These are phyloP conservation scores for Ephestia elutella DNA, from an alignment of 1,140 invertebrate species.

Conservation along the genomic window DNA sequence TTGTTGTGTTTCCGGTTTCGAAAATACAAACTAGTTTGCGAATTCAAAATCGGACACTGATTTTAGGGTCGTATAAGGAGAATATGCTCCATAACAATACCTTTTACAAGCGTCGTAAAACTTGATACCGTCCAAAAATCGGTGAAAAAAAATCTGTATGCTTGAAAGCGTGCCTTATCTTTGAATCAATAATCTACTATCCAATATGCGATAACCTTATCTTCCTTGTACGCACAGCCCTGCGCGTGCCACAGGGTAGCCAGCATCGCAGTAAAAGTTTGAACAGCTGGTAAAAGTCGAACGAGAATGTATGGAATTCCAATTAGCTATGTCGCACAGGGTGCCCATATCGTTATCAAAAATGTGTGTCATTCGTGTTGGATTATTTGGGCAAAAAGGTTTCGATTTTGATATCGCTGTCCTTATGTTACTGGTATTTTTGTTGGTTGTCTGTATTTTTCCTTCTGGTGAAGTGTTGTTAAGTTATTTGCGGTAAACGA, in stretches of 20 bases:
- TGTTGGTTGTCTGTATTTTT: too few species aligned
- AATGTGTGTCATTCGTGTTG: slow-evolving; percentile 19
- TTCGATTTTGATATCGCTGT: slow-evolving; percentile 7
- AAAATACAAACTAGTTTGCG: not conserved
- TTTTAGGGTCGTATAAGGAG: not conserved
- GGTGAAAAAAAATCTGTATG: slow-evolving; percentile 47
- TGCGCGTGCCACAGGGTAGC: slow-evolving; percentile 29
- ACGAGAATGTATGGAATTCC: slow-evolving; percentile 10
- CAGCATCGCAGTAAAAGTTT: slow-evolving; percentile 20
- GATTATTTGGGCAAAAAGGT: slow-evolving; percentile 31
- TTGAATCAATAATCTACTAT: slow-evolving; percentile 57
- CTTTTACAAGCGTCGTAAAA: slow-evolving; percentile 10
- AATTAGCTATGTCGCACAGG: slow-evolving; percentile 20
- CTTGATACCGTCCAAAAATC: slow-evolving; percentile 10
- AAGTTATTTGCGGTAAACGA: too few species aligned
- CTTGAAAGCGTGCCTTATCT: slow-evolving; percentile 49
- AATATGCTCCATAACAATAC: not conserved
- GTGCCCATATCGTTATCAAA: slow-evolving; percentile 10
- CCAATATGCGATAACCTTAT: slow-evolving; percentile 51
- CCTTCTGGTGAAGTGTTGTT: too few species aligned
- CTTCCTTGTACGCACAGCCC: slow-evolving; percentile 16
- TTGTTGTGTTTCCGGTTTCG: not conserved
- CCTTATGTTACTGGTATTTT: too few species aligned
- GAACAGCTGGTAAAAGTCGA: slow-evolving; percentile 14
- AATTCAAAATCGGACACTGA: too few species aligned